These are phyloP conservation scores for Pristionchus pacificus DNA, from an alignment of 1,140 invertebrate species.

Conservation along the genomic window DNA sequence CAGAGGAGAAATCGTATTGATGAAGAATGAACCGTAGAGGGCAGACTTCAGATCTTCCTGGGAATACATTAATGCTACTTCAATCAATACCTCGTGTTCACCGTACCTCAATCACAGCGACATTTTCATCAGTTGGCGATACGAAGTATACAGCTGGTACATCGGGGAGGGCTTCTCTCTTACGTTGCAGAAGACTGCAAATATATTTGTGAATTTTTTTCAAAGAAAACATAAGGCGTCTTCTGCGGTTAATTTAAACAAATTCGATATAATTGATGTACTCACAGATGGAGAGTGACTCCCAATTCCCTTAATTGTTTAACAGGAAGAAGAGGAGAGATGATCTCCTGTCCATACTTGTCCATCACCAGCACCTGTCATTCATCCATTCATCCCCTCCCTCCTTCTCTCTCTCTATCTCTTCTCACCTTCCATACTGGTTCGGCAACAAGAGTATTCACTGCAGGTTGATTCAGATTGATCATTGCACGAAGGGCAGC, in stretches of 20 bases:
- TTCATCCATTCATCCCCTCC: conserved; percentile 6
- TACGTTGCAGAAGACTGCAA: conserved; percentile 68
- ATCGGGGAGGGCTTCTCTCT: conserved; percentile 91
- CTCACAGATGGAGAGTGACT: conserved; percentile 92
- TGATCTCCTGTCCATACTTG: conserved; percentile 90
- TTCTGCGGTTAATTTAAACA: no score
- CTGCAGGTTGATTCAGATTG: conserved; percentile 53
- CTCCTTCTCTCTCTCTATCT: not conserved
- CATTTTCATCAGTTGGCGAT: conserved; percentile 91
- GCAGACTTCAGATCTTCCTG: conserved; percentile 57
- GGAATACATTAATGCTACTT: no score
- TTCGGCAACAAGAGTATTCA: conserved; percentile 43
- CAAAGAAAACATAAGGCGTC: no score
- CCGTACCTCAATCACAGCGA: conserved; percentile 73
- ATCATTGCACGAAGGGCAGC: conserved; percentile 53
- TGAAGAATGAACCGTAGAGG: conserved; percentile 88
- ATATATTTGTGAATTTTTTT: no score
- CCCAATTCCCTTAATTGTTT: conserved; percentile 92
- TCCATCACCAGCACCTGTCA: conserved; percentile 82
- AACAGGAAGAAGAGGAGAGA: conserved; percentile 89
- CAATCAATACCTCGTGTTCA: conserved; percentile 69
- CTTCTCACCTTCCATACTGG: conserved; percentile 61
- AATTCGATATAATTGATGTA: no score
- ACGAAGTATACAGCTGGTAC: conserved; percentile 98
- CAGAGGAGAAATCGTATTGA: conserved; percentile 97